A percentile compares a stretch with the other conserved stretches of the same genome.
phyloP scores from a whole-genome alignment of 2,113 vertebrate species.

The Dicerorhinus sumatrensis region DNA sequence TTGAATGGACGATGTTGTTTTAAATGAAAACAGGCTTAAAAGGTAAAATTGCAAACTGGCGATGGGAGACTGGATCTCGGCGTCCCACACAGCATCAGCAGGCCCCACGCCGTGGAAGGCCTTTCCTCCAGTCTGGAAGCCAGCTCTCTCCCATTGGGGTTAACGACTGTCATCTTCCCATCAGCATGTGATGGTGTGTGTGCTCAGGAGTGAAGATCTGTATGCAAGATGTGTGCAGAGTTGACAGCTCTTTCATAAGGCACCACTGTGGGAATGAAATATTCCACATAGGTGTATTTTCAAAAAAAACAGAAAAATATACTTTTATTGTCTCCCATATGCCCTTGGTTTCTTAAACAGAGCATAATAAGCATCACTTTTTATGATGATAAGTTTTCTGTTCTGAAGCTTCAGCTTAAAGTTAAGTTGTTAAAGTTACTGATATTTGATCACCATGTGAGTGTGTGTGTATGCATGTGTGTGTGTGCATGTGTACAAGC shows the following conservation, averaged over 20 bases:
- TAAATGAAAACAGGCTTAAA: neutral
- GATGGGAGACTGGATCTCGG: neutral
- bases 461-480: neutral
- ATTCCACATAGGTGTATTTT: neutral
- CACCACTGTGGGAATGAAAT: neutral
- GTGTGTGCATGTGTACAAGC: neutral
- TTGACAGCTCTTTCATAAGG: no score
- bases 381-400: neutral
- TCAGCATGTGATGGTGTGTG: neutral
- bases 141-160: neutral
- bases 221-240: accelerated
- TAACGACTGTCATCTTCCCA: neutral
- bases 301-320: neutral
- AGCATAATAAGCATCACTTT: neutral
- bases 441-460: neutral
- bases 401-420: neutral
- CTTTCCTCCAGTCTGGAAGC: neutral
- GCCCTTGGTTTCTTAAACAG: neutral
- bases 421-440: neutral
- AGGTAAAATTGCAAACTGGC: neutral
- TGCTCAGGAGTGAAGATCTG: no score
- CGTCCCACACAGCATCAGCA: accelerated
- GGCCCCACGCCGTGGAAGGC: neutral
- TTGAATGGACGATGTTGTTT: neutral
- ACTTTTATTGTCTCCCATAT: neutral